Percentiles rank a stretch among this genome's conserved stretches.
Conservation (phyloP, 2,888 invertebrate genomes). For the Drosophila cracens region DNA sequence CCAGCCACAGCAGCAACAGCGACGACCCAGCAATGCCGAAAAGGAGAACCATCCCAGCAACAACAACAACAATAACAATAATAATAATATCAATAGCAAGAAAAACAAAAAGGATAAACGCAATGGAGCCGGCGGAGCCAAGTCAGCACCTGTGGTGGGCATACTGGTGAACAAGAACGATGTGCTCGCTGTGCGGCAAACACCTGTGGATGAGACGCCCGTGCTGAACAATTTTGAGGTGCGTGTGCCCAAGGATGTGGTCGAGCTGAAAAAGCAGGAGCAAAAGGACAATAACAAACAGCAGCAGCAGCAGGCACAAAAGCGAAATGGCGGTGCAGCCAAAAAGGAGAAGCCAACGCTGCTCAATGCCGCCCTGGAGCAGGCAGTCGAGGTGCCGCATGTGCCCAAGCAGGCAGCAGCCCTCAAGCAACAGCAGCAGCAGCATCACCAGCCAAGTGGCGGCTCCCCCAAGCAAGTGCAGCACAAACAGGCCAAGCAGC, state of each 20-base stretch:
- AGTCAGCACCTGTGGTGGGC: slow-evolving; percentile 73
- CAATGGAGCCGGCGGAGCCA: slow-evolving; percentile 57
- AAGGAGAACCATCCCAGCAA: slow-evolving; percentile 72
- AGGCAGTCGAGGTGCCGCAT: slow-evolving; percentile 59
- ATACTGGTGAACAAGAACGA: slow-evolving; percentile 84
- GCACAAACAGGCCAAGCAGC: slow-evolving; percentile 66
- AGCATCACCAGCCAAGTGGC: slow-evolving; percentile 68
- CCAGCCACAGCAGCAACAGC: slow-evolving; percentile 43
- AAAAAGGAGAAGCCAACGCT: slow-evolving; percentile 65
- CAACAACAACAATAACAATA: slow-evolving; percentile 26
- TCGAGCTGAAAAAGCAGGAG: slow-evolving; percentile 83
- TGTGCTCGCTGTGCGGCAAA: slow-evolving; percentile 71
- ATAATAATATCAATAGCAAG: slow-evolving; percentile 32
- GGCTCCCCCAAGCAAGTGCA: slow-evolving; percentile 82
- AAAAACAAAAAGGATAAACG: slow-evolving; percentile 81
- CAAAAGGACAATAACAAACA: slow-evolving; percentile 71
- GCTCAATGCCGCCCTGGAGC: slow-evolving; percentile 47
- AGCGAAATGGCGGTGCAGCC: slow-evolving; percentile 53
- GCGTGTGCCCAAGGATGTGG: slow-evolving; percentile 92
- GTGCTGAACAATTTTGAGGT: slow-evolving; percentile 90
- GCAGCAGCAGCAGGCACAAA: slow-evolving; percentile 62
- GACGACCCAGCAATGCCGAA: slow-evolving; percentile 75
- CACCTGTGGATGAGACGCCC: slow-evolving; percentile 74
- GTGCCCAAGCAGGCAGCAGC: slow-evolving; percentile 66
- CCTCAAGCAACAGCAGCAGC: slow-evolving; percentile 71